Evolutionary conservation across 2,113 vertebrate species (phyloP).

Genomic region (Octodon degus): DNA sequence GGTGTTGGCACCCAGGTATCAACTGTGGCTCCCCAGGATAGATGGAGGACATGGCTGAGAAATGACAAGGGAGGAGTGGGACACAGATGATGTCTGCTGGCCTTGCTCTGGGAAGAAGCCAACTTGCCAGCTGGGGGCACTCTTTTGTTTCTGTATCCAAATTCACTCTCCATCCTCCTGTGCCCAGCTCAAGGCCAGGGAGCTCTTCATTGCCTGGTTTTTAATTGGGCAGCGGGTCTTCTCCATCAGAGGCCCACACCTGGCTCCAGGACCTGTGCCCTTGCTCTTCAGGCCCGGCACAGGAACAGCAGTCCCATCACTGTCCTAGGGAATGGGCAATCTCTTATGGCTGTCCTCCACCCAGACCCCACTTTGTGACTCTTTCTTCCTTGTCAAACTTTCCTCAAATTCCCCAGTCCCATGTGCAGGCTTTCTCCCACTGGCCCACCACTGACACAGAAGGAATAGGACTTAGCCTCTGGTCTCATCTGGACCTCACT

Average conservation of each 20-base stretch:
- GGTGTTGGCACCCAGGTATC: background rate
- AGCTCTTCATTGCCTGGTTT: background rate
- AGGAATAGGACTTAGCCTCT: background rate
- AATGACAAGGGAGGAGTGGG: background rate
- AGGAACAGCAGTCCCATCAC: background rate
- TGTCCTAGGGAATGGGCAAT: background rate
- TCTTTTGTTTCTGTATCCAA: background rate
- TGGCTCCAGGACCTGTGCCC: background rate
- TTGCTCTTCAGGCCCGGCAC: background rate
- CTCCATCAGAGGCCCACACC: background rate
- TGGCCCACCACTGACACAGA: background rate
- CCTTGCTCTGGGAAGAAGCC: background rate
- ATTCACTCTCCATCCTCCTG: background rate
- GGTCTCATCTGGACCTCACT: background rate
- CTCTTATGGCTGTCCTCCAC: background rate
- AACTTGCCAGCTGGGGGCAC: background rate
- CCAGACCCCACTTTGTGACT: background rate
- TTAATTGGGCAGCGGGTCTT: background rate
- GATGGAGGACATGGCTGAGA: background rate
- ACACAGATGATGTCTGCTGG: accelerated
- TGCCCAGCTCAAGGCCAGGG: background rate
- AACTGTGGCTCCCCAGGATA: background rate
- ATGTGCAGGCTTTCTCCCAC: background rate
- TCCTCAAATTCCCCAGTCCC: background rate
- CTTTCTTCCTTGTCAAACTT: background rate